Evolutionary conservation across 2,888 invertebrate genomes (phyloP).

Genomic region (Drosophila fulvimacula): DNA sequence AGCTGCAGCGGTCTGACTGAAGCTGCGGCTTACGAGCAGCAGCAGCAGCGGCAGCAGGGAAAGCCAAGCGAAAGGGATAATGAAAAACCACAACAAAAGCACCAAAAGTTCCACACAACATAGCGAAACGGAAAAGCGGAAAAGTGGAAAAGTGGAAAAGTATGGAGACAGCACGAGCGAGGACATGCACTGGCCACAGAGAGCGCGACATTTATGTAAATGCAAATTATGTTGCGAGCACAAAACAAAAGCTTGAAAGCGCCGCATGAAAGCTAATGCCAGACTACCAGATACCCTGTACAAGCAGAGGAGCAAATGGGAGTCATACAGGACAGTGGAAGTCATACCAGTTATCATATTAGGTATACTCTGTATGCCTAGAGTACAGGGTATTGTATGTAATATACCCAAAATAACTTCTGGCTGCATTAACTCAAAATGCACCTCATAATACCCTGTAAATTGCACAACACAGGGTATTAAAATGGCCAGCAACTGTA

Average conservation of each 20-base stretch:
- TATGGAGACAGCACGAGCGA: slow-evolving; percentile 24
- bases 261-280: neutral
- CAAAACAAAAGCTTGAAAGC: slow-evolving; percentile 21
- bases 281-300: slow-evolving; percentile 3
- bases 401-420: neutral
- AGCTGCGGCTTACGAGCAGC: slow-evolving; percentile 58
- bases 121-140: slow-evolving; percentile 32
- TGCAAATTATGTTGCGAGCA: slow-evolving; percentile 37
- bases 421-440: neutral
- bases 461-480: neutral
- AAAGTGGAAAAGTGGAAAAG: slow-evolving; percentile 9
- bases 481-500: slow-evolving; percentile 17
- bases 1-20: slow-evolving; percentile 59
- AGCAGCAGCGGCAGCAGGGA: slow-evolving; percentile 13
- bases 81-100: slow-evolving; percentile 81
- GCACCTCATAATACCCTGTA: neutral
- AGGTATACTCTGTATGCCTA: neutral
- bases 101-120: slow-evolving; percentile 60
- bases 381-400: too few species aligned
- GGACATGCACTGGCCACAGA: slow-evolving; percentile 38
- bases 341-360: neutral
- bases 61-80: slow-evolving; percentile 74
- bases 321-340: neutral
- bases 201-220: slow-evolving; percentile 40
- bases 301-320: neutral